Percentiles rank a stretch among this genome's conserved stretches.
phyloP scores from a whole-genome alignment of 1,140 invertebrate genomes.

The Meloidogyne floridensis region DNA sequence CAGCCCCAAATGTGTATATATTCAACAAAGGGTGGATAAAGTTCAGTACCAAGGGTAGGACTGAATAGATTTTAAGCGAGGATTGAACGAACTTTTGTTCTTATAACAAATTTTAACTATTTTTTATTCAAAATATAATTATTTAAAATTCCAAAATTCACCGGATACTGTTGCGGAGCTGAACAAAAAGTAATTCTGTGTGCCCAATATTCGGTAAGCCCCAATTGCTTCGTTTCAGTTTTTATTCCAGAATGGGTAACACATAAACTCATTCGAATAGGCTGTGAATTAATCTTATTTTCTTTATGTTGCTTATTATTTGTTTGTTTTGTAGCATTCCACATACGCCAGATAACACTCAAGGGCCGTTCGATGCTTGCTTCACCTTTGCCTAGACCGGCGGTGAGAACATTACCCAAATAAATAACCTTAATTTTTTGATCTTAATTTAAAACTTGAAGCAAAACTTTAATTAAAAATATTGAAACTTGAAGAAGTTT shows the following conservation, averaged over 20 bases:
- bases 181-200: slow-evolving; percentile 85
- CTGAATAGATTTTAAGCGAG: no score
- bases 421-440: slow-evolving; percentile 76
- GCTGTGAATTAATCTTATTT: slow-evolving; percentile 73
- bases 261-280: slow-evolving; percentile 89
- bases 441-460: slow-evolving; percentile 3
- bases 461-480: not conserved
- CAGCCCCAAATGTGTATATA: no score
- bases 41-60: no score
- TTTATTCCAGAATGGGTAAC: slow-evolving; percentile 88
- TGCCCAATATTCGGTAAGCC: slow-evolving; percentile 84
- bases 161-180: slow-evolving; percentile 81
- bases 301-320: not conserved
- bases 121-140: not conserved
- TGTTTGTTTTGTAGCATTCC: slow-evolving; percentile 72
- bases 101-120: no score
- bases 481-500: not conserved
- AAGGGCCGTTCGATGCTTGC: slow-evolving; percentile 88
- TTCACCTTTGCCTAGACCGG: slow-evolving; percentile 91
- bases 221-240: slow-evolving; percentile 92
- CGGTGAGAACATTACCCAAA: slow-evolving; percentile 93
- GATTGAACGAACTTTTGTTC: no score
- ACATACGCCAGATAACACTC: slow-evolving; percentile 92
- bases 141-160: not conserved
- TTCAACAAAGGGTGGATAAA: no score